A percentile compares a stretch with the other conserved stretches of the same genome.
Conservation (phyloP, 2,113 vertebrate species). For the Microcebus jonahi region DNA sequence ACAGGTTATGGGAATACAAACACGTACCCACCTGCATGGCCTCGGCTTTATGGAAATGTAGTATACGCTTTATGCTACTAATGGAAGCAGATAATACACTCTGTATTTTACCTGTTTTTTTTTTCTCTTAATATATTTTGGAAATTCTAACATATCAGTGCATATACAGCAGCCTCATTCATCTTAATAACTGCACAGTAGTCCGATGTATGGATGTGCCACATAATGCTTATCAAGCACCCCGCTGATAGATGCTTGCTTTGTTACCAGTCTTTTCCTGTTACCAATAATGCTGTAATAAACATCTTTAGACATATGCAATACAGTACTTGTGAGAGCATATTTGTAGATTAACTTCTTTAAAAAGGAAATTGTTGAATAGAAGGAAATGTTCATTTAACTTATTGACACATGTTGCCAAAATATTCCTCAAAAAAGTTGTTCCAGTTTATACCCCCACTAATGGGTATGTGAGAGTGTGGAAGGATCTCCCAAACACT, state of each 20-base stretch:
- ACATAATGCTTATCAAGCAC: background rate
- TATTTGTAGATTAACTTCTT: background rate
- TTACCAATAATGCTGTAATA: background rate
- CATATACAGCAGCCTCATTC: background rate
- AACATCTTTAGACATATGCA: background rate
- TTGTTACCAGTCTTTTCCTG: background rate
- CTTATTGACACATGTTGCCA: background rate
- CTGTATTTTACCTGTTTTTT: background rate
- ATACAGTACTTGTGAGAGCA: background rate
- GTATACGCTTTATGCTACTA: background rate
- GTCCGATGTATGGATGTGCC: too few species aligned
- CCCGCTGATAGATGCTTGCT: background rate
- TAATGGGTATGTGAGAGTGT: background rate
- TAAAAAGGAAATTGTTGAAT: background rate
- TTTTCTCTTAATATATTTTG: background rate
- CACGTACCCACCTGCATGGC: background rate
- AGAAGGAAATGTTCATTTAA: background rate
- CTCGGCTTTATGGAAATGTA: background rate
- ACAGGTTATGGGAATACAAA: background rate
- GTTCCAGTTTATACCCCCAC: background rate
- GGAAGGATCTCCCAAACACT: background rate
- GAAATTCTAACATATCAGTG: background rate
- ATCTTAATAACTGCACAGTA: background rate
- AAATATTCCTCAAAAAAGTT: background rate
- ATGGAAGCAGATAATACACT: background rate